Evolutionary conservation across 2,888 invertebrate species (phyloP), one percentile per base, ranked within the genome.

Genomic region (Polyploca ridens): DNA sequence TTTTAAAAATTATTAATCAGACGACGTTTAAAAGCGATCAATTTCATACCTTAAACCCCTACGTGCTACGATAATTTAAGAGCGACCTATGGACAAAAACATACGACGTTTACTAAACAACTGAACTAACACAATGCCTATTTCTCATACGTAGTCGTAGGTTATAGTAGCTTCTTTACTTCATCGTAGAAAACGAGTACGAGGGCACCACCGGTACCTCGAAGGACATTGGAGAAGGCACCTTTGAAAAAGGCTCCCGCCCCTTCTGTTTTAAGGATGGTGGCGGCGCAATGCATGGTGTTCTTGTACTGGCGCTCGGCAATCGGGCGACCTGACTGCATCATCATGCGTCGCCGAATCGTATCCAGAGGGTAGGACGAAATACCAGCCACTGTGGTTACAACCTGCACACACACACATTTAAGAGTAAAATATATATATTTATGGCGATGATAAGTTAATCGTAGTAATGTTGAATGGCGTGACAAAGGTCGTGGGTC

Each of bases 281-380:
- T 96, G 16, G 94, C 84, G 97, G 98, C 98, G 94, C 99, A 99
- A 89, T 99, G 98, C 54, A 97, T 88, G 38, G 99, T 98, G 91
- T 95, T 98, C 94, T 97, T 98, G 95, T 98, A 99, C 81, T 96
- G 91, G 69, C 98, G 95, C 73, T 98, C 97, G 63, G 95, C 89
- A 82, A 95, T 94, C 69, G 96, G 96, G 74, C 96, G 95, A 57
- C 98, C 98, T 67, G 98, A 98, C 94, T 99, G 99, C 99, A 99
- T 99, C 99, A 99, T 99, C 98, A 99, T 98, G 86, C 99, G 96
- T 93, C 99, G 96, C 80, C 99, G 96, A 82, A 97, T 97, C 64
- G 99, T 99, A 90, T 99, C 99, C 91, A 99, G 96, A 69, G 99
- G 99, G 94, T 99, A 99, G 49, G 99, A 99, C 49, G 98, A 95